Evolutionary conservation across 1,140 invertebrate genomes (phyloP).

Genomic region (Oreohelix idahoensis): DNA sequence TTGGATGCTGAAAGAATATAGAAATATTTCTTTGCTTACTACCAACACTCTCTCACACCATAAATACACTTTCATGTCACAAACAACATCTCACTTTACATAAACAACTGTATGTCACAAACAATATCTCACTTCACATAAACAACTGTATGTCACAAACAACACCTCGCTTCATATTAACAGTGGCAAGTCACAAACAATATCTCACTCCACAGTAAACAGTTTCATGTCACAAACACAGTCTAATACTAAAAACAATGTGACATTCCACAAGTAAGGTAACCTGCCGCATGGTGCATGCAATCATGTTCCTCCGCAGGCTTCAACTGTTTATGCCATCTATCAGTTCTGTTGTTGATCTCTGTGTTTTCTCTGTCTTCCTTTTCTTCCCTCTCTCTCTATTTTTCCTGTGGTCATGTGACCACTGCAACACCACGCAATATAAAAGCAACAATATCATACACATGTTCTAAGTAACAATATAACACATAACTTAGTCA

Average conservation of each 20-base stretch:
- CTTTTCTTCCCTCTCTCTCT: background rate
- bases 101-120: background rate
- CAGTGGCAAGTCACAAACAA: background rate
- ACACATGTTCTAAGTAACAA: no score
- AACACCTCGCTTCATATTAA: background rate
- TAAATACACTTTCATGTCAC: background rate
- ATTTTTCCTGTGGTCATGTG: background rate
- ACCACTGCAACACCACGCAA: no score
- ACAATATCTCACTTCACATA: background rate
- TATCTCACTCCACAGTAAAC: background rate
- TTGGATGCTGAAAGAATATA: slow-evolving; percentile 13
- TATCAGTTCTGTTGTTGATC: background rate
- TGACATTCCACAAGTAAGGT: no score
- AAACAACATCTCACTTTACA: background rate
- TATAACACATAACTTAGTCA: no score
- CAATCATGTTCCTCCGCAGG: no score
- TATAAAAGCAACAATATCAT: no score
- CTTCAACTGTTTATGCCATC: no score
- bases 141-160: background rate
- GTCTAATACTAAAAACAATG: no score
- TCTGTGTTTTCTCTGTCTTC: background rate
- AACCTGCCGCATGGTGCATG: no score
- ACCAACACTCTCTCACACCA: background rate
- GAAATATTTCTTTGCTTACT: no score
- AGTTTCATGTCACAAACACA: slow-evolving; percentile 1